Evolutionary conservation across 2,888 invertebrate genomes (phyloP), one percentile per base, ranked within the genome.

Genomic region (Ctena decussata): DNA sequence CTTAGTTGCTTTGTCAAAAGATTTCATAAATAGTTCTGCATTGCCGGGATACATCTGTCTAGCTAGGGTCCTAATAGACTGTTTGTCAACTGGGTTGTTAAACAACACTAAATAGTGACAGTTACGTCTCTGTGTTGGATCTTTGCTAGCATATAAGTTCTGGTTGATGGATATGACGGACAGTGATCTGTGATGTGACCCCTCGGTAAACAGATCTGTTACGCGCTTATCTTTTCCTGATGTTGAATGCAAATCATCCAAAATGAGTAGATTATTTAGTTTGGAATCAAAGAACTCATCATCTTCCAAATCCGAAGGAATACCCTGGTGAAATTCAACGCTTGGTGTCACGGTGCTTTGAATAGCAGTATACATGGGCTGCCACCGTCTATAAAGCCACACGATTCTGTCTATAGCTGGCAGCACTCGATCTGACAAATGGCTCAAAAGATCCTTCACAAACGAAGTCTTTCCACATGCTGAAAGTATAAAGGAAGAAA

Each of bases 51-150:
- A 86, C 86, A 86, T 86, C 27, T 87, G 87, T 24, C 87, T 53
- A 30, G 76, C 82, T 32, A 86, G 41, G 18, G 84, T 86, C 86
- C 84, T 80, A 5, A 86, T 37, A 0, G 69, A 46, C 49, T 81
- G 82, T 74, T 76, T 70, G 65, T 88, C 88, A 8, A 85, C 78
- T 21, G 82, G 89, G 30, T 86, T 86, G 32, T 89, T 82, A 49
- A 85, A 86, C 35, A 85, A 6, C 6, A 84, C 74, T 24, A 86
- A 24, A 77, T 88, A 88, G 37, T 88, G 86, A 71, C 86, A 84
- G 75, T 88, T 88, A 41, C 88, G 76, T 74, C 84, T 77, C 44
- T 88, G 57, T 2, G 24, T 57, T 24, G 24, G 57, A 15, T 57
- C 57, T 57, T 57, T 57, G n/a, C 27, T 57, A 11, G 85, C 77